These are phyloP conservation scores for Neotoxoptera formosana DNA, from an alignment of 1,140 invertebrate genomes.

Conservation along the genomic window DNA sequence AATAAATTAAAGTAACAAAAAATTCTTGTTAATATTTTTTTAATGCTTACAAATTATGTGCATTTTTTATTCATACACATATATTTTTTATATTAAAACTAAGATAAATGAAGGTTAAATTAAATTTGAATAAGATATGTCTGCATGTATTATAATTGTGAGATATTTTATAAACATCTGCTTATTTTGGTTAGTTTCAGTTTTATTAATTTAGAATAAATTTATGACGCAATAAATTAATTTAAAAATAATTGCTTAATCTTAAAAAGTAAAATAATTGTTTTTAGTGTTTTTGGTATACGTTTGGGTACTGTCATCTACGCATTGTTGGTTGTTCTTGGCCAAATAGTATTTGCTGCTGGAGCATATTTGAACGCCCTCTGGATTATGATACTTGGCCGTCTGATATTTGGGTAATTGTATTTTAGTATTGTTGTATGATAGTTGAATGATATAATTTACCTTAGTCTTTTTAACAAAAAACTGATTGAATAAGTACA, in stretches of 20 bases:
- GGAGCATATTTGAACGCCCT: slow-evolving; percentile 83
- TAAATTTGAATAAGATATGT: background rate
- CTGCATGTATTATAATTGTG: background rate
- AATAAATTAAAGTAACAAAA: background rate
- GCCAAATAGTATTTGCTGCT: slow-evolving; percentile 86
- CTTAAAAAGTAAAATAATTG: background rate
- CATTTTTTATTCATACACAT: background rate
- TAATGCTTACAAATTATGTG: background rate
- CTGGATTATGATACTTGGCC: slow-evolving; percentile 91
- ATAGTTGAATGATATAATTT: background rate
- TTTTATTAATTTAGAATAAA: background rate
- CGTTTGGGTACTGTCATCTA: slow-evolving; percentile 92
- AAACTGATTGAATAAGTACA: background rate
- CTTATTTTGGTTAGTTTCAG: background rate
- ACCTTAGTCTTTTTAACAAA: background rate
- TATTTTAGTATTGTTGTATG: background rate
- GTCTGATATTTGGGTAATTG: slow-evolving; percentile 94
- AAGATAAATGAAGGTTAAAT: no score
- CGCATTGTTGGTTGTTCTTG: slow-evolving; percentile 80
- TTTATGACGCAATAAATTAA: background rate
- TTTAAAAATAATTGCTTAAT: background rate
- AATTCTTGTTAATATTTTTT: background rate
- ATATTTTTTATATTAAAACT: background rate
- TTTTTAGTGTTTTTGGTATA: slow-evolving; percentile 87
- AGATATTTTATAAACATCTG: background rate